A percentile compares a stretch with the other conserved stretches of the same genome.
Evolutionary conservation across 2,888 invertebrate genomes (phyloP).

Genomic region (Podotricha telesiphe): DNA sequence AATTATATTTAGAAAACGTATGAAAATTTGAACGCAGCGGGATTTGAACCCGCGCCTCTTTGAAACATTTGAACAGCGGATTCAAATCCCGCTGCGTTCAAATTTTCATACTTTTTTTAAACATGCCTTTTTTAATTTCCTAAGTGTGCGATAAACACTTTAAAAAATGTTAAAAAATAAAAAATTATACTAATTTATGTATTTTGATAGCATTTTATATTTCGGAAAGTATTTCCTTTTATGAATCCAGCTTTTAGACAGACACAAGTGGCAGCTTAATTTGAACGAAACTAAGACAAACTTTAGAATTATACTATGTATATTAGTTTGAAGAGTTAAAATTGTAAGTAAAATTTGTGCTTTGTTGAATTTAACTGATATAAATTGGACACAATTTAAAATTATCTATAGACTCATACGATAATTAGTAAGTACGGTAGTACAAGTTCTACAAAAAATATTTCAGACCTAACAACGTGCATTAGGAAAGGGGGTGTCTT

Average conservation of each 20-base stretch:
- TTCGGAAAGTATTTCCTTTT: background rate
- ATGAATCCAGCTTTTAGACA: background rate
- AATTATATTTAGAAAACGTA: too few relatives aligned
- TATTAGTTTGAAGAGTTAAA: background rate
- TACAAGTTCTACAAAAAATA: background rate
- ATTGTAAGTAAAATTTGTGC: background rate
- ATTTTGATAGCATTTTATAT: background rate
- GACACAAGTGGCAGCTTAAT: background rate
- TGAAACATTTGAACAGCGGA: too few relatives aligned
- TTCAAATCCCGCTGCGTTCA: too few relatives aligned
- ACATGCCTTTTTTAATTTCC: too few relatives aligned
- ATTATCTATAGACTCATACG: background rate
- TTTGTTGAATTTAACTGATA: background rate
- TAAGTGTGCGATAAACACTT: too few relatives aligned
- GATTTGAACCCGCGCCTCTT: too few relatives aligned
- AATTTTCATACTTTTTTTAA: too few relatives aligned
- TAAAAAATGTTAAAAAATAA: too few relatives aligned
- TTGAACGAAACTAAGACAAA: slow-evolving; percentile 9
- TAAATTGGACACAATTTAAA: too few relatives aligned
- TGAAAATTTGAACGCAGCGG: too few relatives aligned
- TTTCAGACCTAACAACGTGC: background rate
- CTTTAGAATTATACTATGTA: slow-evolving; percentile 1
- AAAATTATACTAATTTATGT: slow-evolving; percentile 1
- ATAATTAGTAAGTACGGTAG: too few relatives aligned
- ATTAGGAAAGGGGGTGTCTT: too few relatives aligned